phyloP scores from a whole-genome alignment of 2,113 vertebrate species.

The Pteropus alecto region DNA sequence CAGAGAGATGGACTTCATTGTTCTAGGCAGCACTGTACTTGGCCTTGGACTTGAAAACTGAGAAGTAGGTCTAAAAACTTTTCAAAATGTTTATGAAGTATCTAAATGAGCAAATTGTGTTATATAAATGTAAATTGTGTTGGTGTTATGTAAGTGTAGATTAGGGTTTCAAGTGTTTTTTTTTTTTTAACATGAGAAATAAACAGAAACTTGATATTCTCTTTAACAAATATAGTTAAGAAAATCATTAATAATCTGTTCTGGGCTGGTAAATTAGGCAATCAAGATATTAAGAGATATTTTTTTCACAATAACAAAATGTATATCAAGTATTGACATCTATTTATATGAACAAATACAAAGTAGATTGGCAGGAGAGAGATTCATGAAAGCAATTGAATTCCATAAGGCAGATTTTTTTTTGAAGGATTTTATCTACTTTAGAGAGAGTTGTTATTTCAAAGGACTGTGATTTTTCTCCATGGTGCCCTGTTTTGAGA shows the following conservation, averaged over 20 bases:
- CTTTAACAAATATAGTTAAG: conserved; percentile 35
- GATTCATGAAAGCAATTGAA: conserved; percentile 43
- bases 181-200: not conserved
- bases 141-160: not conserved
- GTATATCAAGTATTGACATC: not conserved
- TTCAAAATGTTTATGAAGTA: not conserved
- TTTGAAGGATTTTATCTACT: conserved; percentile 29
- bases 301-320: conserved; percentile 33
- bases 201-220: not conserved
- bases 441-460: conserved; percentile 51
- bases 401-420: conserved; percentile 46
- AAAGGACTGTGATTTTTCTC: conserved; percentile 57
- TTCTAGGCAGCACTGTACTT: not conserved
- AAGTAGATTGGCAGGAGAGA: conserved; percentile 40
- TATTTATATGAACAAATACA: conserved; percentile 61
- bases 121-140: not conserved
- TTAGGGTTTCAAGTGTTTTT: not conserved
- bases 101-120: not conserved
- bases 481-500: conserved; percentile 11
- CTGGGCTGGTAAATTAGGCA: not conserved
- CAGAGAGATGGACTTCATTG: not conserved
- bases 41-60: not conserved
- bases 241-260: conserved; percentile 27
- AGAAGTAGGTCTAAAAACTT: not conserved
- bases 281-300: not conserved